Conservation (phyloP, 2,113 vertebrate genomes). For the Pungitius pungitius region DNA sequence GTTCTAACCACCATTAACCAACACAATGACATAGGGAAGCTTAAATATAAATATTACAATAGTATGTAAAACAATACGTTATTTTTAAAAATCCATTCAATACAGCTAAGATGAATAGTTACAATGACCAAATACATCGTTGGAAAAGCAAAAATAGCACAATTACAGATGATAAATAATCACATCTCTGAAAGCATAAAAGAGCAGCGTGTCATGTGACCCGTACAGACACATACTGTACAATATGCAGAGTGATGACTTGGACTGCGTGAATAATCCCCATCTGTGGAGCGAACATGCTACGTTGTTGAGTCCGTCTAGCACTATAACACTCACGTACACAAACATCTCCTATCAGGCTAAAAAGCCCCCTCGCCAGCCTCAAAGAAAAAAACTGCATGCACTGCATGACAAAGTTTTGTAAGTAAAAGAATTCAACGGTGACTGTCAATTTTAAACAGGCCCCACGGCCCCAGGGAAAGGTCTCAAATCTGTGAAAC, state of each 20-base stretch:
- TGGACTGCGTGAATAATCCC: constrained; percentile 63
- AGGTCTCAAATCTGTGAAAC: neutral
- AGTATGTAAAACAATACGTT: neutral
- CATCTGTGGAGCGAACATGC: constrained; percentile 66
- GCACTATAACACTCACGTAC: constrained; percentile 15
- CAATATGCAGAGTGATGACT: constrained; percentile 42
- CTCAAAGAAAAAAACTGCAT: constrained; percentile 29
- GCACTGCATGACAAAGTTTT: constrained; percentile 13
- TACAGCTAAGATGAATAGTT: neutral
- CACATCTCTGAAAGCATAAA: neutral
- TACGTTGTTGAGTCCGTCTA: constrained; percentile 38
- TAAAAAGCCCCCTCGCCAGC: constrained; percentile 23
- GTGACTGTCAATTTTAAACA: neutral
- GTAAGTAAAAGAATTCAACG: constrained; percentile 1
- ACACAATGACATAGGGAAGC: neutral
- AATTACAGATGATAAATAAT: neutral
- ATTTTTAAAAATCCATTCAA: no score
- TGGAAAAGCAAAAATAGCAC: neutral
- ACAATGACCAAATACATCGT: neutral
- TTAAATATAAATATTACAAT: neutral
- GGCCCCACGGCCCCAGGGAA: no score
- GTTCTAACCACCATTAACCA: no score
- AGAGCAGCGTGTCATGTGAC: neutral
- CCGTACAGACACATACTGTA: constrained; percentile 22
- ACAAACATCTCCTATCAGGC: constrained; percentile 23